Conservation (phyloP, 2,113 vertebrate genomes). For the Rhinichthys klamathensis region DNA sequence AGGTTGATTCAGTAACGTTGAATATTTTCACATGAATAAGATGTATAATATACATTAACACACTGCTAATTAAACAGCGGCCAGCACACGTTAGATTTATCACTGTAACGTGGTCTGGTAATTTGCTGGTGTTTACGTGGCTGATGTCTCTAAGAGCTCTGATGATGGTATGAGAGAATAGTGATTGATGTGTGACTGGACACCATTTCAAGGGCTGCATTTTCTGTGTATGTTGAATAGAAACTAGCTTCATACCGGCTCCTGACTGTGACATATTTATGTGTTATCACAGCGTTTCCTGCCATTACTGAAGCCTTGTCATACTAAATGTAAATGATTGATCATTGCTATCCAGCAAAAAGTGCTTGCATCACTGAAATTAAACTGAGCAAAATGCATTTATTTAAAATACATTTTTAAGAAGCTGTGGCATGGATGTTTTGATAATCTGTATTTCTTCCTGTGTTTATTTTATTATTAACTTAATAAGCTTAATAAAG, state of each 20-base stretch:
- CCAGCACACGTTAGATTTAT: constrained; percentile 47
- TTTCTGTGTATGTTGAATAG: constrained; percentile 29
- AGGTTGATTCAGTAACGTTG: background rate
- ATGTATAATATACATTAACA: constrained; percentile 36
- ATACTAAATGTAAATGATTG: background rate
- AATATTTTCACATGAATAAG: background rate
- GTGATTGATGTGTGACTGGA: constrained; percentile 50
- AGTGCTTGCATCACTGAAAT: background rate
- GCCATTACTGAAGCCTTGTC: constrained; percentile 11
- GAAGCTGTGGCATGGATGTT: background rate
- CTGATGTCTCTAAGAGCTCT: constrained; percentile 52
- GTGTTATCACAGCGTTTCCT: constrained; percentile 20
- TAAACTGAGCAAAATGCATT: background rate
- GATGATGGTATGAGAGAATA: constrained; percentile 49
- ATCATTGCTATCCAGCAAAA: background rate
- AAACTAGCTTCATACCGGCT: background rate
- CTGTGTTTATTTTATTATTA: background rate
- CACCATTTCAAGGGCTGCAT: constrained; percentile 23
- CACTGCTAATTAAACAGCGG: constrained; percentile 55
- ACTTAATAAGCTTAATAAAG: background rate
- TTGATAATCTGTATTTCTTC: background rate
- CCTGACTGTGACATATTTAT: constrained; percentile 20
- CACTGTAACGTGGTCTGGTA: constrained; percentile 42
- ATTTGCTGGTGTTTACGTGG: constrained; percentile 57
- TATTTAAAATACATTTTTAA: background rate